Evolutionary conservation across 2,888 invertebrate species (phyloP), one percentile per base, ranked within the genome.

Genomic region (Rambutsinella grinnellia): DNA sequence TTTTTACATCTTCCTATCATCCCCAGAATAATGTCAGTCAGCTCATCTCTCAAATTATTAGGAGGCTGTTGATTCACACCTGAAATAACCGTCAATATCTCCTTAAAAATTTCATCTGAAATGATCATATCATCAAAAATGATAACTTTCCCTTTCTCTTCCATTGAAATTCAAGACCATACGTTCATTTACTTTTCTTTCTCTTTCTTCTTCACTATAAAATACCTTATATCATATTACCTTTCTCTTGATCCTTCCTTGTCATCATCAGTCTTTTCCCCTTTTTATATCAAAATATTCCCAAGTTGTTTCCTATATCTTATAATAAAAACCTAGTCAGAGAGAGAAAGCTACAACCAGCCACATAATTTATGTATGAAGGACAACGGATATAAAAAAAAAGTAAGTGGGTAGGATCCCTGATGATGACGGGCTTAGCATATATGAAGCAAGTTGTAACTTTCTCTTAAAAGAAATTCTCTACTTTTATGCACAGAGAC

Each of bases 141-240:
- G 23, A 51, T 23, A 53, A 53, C 26, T 17, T 47, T n/a, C 47
- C 15, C 17, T 47, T 47, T 47, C 17, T n/a, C 15, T 75, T 63
- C 19, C 68, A 69, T 75, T 75, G 68, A 75, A 75, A 75, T 75
- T 75, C 75, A 75, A 53, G 75, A 68, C 68, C 68, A 75, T 26
- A 51, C 68, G 75, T 66, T 66, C 72, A 72, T 68, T 75, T 68
- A 36, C 67, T 67, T 57, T 58, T 58, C 44, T 57, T 62, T 70
- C 28, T 58, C 21, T 44, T 60, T n/a, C 53, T 51, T n/a, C 13
- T n/a, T 17, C 54, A 19, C 17, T 17, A 26, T 13, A 21, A 17
- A 27, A 58, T 58, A 21, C 6, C 24, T 28, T n/a, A 58, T 3
- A 24, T 26, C 58, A 58, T 21, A 24, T 28, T n/a, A n/a, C n/a